These are phyloP conservation scores for Mus caroli DNA, from an alignment of 2,797 vertebrate genomes.

Conservation along the genomic window DNA sequence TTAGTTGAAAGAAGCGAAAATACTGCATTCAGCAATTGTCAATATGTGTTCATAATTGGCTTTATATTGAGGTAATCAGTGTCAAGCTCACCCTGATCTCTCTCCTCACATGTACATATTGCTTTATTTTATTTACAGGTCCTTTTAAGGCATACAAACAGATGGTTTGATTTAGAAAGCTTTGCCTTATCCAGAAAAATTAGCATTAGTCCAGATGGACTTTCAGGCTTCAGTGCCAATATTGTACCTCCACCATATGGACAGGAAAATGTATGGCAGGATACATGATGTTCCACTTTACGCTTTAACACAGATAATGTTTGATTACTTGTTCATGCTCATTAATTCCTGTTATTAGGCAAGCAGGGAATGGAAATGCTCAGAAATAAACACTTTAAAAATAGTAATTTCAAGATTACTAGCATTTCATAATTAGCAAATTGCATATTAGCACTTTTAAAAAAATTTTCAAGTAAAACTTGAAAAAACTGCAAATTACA, in stretches of 20 bases:
- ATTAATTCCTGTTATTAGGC: slow-evolving; percentile 71
- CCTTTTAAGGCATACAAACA: slow-evolving; percentile 82
- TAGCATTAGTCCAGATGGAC: slow-evolving; percentile 88
- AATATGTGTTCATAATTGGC: slow-evolving; percentile 44
- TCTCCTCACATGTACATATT: slow-evolving; percentile 72
- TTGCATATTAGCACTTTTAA: slow-evolving; percentile 10
- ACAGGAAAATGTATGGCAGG: slow-evolving; percentile 84
- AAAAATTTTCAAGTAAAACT: slow-evolving; percentile 64
- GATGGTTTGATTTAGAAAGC: slow-evolving; percentile 87
- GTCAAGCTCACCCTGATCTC: slow-evolving; percentile 65
- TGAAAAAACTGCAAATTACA: slow-evolving; percentile 23
- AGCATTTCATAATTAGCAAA: slow-evolving; percentile 46
- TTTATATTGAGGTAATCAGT: slow-evolving; percentile 60
- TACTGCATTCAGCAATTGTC: slow-evolving; percentile 21
- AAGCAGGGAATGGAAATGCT: slow-evolving; percentile 40
- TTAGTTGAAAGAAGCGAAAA: slow-evolving; percentile 48
- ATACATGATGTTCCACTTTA: slow-evolving; percentile 83
- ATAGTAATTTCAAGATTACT: slow-evolving; percentile 50
- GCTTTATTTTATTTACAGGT: slow-evolving; percentile 78
- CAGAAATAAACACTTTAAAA: slow-evolving; percentile 65
- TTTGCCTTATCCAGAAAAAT: slow-evolving; percentile 85
- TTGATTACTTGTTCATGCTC: slow-evolving; percentile 74
- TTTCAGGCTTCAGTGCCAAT: slow-evolving; percentile 85
- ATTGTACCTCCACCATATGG: slow-evolving; percentile 88
- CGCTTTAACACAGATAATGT: slow-evolving; percentile 79